A percentile compares a stretch with the other conserved stretches of the same genome.
Conservation (phyloP, 2,888 invertebrate species). For the Cyrtodaria siliqua region DNA sequence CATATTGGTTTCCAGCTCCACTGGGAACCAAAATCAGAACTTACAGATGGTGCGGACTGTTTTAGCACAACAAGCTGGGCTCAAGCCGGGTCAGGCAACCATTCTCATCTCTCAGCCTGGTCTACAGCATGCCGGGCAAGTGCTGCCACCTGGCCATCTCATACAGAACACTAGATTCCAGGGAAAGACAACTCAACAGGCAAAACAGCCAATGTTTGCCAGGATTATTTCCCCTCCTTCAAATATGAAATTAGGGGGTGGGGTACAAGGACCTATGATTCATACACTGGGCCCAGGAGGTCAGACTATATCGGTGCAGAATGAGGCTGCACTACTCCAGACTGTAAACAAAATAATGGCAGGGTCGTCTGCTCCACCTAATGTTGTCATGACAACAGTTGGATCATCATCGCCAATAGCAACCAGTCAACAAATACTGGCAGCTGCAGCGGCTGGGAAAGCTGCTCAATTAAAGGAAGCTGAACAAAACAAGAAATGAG, state of each 20-base stretch:
- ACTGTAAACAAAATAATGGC: constrained; percentile 68
- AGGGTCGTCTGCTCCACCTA: constrained; percentile 5
- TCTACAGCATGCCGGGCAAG: constrained; percentile 70
- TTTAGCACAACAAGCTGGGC: constrained; percentile 80
- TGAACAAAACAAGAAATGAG: constrained; percentile 49
- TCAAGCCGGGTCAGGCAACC: constrained; percentile 83
- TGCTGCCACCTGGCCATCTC: constrained; percentile 72
- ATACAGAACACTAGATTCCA: constrained; percentile 70
- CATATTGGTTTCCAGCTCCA: constrained; percentile 57
- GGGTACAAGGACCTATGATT: constrained; percentile 47
- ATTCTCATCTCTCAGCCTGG: constrained; percentile 83
- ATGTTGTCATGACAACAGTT: constrained; percentile 17
- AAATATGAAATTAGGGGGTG: constrained; percentile 60
- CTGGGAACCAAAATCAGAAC: constrained; percentile 76
- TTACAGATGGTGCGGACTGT: constrained; percentile 84
- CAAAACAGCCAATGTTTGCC: constrained; percentile 83
- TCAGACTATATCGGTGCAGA: constrained; percentile 44
- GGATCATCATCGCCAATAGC: constrained; percentile 39
- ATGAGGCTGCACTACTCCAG: constrained; percentile 57
- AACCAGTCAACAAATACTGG: constrained; percentile 56
- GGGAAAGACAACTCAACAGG: constrained; percentile 74
- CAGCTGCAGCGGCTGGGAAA: constrained; percentile 45
- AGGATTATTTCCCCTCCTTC: constrained; percentile 83
- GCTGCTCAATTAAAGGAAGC: constrained; percentile 40
- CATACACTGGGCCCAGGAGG: constrained; percentile 53